Evolutionary conservation across 2,113 vertebrate species (phyloP), one percentile per base, ranked within the genome.

Genomic region (Clarias batrachus): DNA sequence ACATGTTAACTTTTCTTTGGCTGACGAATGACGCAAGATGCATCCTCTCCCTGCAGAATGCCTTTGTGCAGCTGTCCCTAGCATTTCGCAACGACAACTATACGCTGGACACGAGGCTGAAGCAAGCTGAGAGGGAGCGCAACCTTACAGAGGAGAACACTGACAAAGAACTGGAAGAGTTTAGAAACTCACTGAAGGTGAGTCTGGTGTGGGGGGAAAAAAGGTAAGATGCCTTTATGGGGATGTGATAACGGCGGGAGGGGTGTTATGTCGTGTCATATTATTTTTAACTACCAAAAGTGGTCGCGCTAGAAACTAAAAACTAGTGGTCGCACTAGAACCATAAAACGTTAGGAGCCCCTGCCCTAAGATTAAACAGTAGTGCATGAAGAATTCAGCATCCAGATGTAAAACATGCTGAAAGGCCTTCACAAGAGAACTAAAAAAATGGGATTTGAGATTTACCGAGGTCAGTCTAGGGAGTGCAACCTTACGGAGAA

Each of bases 41-140:
- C 60, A 0, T 66, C 92, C 92, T 91, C 91, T 93, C 86, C 93
- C 89, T 82, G 91, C 95, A 99, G 98, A 99, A 97, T 83, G 97
- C 98, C 23, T 99, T 99, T 91, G 94, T 99, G 86, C 98, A 99
- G 91, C 96, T 99, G 89, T 99, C 98, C 82, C 94, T 99, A 94
- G 98, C 98, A n/a, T 99, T 97, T 94, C 97, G 97, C 91, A 99
- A 99, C 87, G 98, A 99, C 94, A 99, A 97, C 92, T 99, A 99
- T 89, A 99, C 97, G 10, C 94, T 99, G 92, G 98, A 99, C 92
- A 96, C 96, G 30, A 95, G 98, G 90, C 96, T 99, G 91, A 96
- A 95, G 87, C 97, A 98, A 91, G 95, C 97, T 1, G 98, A 99
- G 93, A 95, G 97, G 74, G 98, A 98, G 91, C 96, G 98, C 88